Evolutionary conservation across 2,888 invertebrate species (phyloP).

Genomic region (Leucoma salicis): DNA sequence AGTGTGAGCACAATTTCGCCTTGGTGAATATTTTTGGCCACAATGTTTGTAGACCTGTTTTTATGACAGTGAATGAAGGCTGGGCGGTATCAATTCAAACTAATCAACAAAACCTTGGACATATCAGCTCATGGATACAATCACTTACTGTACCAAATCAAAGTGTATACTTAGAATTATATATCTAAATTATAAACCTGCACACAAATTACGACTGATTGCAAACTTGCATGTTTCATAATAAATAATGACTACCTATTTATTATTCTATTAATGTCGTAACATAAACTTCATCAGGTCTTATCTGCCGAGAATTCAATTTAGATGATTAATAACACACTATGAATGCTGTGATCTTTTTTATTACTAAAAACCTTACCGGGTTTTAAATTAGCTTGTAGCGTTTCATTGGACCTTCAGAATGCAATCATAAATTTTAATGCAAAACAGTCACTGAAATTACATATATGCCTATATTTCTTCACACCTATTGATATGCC

Average conservation of each 20-base stretch:
- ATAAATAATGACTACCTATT: conserved; percentile 20
- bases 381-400: conserved; percentile 3
- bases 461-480: too few relatives aligned
- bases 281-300: conserved; percentile 12
- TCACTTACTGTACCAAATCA: conserved; percentile 14
- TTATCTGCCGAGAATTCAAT: conserved; percentile 18
- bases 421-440: not conserved
- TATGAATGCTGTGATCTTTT: conserved; percentile 20
- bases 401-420: not conserved
- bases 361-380: conserved; percentile 11
- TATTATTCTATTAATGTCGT: conserved; percentile 14
- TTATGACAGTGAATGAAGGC: conserved; percentile 18
- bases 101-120: conserved; percentile 40
- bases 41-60: conserved; percentile 16
- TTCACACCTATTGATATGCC: too few relatives aligned
- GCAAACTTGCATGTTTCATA: conserved; percentile 29
- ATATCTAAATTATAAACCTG: conserved; percentile 20
- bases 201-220: conserved; percentile 11
- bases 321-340: conserved; percentile 21
- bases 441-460: too few relatives aligned
- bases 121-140: conserved; percentile 36
- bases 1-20: too few relatives aligned
- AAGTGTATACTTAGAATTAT: conserved; percentile 25
- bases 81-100: conserved; percentile 18
- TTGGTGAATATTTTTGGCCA: conserved; percentile 24